Percentiles rank a stretch among this genome's conserved stretches.
These are phyloP conservation scores for Fragum fragum DNA, from an alignment of 2,888 invertebrate species.

Conservation along the genomic window DNA sequence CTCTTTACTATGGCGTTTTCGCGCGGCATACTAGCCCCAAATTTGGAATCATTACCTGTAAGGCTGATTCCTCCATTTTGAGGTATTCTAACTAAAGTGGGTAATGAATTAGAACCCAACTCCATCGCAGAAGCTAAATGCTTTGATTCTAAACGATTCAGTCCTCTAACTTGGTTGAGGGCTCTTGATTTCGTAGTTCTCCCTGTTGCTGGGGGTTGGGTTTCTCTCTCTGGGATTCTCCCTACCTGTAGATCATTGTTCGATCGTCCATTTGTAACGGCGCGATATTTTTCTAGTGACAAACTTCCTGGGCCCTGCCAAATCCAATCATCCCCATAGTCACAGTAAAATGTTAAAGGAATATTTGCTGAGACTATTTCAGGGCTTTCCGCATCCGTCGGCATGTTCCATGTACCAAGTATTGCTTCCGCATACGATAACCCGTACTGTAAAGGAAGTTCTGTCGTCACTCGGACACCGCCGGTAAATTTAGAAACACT, in stretches of 20 bases:
- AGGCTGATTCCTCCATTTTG: background rate
- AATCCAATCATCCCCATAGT: slow-evolving; percentile 49
- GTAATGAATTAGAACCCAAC: too few species aligned
- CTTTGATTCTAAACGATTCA: too few species aligned
- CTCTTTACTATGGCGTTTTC: background rate
- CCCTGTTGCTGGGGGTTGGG: too few species aligned
- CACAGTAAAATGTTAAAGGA: slow-evolving; percentile 59
- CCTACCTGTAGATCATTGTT: background rate
- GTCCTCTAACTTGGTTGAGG: too few species aligned
- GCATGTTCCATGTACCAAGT: slow-evolving; percentile 37
- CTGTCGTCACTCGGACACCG: slow-evolving; percentile 42
- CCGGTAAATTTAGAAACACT: slow-evolving; percentile 35
- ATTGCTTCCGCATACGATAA: slow-evolving; percentile 47
- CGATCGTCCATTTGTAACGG: background rate
- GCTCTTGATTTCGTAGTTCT: too few species aligned
- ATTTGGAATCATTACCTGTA: background rate
- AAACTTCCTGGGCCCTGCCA: slow-evolving; percentile 32
- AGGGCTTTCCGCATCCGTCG: slow-evolving; percentile 32
- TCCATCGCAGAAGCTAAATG: too few species aligned
- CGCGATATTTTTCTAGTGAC: background rate
- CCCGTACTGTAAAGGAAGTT: slow-evolving; percentile 41
- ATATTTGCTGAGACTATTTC: slow-evolving; percentile 22
- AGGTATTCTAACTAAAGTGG: background rate
- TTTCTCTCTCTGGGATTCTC: background rate
- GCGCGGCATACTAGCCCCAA: background rate